Conservation (phyloP, 2,797 vertebrate species). For the Halcyon leucocephala region DNA sequence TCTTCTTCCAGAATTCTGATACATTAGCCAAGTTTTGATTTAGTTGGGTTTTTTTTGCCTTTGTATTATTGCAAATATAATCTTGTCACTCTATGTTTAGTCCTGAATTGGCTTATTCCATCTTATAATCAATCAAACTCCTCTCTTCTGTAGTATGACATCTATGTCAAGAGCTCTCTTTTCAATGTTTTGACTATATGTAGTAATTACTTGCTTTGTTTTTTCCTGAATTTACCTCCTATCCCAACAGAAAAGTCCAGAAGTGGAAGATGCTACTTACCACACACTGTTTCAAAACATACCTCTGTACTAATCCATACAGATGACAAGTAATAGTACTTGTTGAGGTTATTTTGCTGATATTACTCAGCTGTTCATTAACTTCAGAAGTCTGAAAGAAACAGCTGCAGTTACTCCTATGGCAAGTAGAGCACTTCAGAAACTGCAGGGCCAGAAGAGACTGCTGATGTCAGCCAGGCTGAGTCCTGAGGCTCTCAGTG, state of each 20-base stretch:
- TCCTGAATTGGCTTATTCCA: background rate
- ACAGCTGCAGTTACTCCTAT: background rate
- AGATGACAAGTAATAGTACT: background rate
- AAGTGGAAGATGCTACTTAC: background rate
- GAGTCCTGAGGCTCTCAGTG: background rate
- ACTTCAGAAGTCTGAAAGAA: background rate
- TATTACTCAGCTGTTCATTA: background rate
- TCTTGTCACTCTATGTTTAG: background rate
- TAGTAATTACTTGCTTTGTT: background rate
- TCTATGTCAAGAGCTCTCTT: background rate
- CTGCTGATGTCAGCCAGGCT: rapidly evolving
- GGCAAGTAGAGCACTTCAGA: background rate
- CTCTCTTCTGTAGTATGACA: background rate
- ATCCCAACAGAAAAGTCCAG: background rate
- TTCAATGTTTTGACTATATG: background rate
- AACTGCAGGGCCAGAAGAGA: background rate
- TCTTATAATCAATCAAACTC: background rate
- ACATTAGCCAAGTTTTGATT: background rate
- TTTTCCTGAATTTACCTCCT: background rate
- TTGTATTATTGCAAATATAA: background rate
- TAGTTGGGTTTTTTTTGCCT: rapidly evolving
- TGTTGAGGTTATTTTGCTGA: background rate
- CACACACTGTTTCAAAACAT: background rate
- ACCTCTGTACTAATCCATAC: background rate
- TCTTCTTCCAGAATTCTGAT: background rate